Evolutionary conservation across 2,888 invertebrate species (phyloP), one percentile per base, ranked within the genome.

Genomic region (Chloroclystis v-ata): DNA sequence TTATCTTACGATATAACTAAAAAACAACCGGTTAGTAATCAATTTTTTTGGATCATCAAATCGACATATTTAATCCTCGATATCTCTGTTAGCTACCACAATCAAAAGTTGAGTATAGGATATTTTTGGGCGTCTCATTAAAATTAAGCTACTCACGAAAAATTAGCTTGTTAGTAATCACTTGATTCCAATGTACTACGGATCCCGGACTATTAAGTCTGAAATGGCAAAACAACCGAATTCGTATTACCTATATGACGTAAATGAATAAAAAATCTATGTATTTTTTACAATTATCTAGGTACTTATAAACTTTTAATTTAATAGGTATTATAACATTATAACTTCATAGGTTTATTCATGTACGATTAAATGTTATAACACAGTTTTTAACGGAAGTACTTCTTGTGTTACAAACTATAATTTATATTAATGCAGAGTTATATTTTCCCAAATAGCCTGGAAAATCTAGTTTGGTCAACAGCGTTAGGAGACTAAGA

Each of bases 321-420:
- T 38, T 45, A 25, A 28, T 33, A 32, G 7, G n/a, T 14, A 29
- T 43, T 30, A 46, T 25, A 39, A 43, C 39, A 46, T 20, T 42
- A 30, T 43, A 20, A 33, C 35, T 35, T 29, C 29, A 33, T n/a
- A 39, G 8, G 14, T 33, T 41, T 16, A 35, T 35, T 20, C 7
- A 10, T 33, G 33, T 33, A 28, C 37, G n/a, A n/a, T 37, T 12
- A 13, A 16, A 28, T 45, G 25, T 48, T 24, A 30, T 46, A 50
- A 43, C 46, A 46, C 46, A 50, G 46, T 43, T 44, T n/a, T n/a
- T 11, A 43, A 42, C 46, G 46, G 50, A 50, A 50, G 50, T 50
- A 46, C 49, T 46, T 50, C 32, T 38, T 37, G 42, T 49, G 32
- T 38, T 33, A 42, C 11, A 13, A 37, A 32, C 32, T 37, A 33